A percentile compares a stretch with the other conserved stretches of the same genome.
Conservation (phyloP, 2,888 invertebrate genomes). For the Zelleria hepariella region DNA sequence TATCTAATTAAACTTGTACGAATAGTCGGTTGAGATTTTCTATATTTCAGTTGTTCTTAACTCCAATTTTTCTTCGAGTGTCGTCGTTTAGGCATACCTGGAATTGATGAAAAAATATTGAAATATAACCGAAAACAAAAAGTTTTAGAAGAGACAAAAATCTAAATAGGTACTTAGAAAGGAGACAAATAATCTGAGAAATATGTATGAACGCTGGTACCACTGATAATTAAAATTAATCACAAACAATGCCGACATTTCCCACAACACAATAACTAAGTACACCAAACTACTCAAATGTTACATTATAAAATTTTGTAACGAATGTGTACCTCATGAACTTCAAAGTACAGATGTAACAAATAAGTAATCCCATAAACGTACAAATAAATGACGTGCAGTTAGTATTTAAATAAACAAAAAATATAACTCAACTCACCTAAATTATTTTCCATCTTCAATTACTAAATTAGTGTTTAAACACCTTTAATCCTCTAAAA, state of each 20-base stretch:
- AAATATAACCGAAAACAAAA: background rate
- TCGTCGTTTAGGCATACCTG: constrained; percentile 59
- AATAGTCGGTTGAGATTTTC: constrained; percentile 4
- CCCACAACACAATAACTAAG: too few species aligned
- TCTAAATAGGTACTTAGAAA: constrained; percentile 8
- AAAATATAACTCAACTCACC: background rate
- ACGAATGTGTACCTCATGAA: too few species aligned
- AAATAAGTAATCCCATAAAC: too few species aligned
- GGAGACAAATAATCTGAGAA: constrained; percentile 10
- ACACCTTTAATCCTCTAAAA: too few species aligned
- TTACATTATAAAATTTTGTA: too few species aligned
- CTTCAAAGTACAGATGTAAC: too few species aligned
- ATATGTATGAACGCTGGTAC: constrained; percentile 40
- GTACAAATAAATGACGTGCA: background rate
- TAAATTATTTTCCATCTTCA: background rate
- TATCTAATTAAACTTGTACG: constrained; percentile 8
- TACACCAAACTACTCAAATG: too few species aligned
- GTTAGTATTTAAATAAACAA: background rate
- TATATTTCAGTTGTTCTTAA: constrained; percentile 3
- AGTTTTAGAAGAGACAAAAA: background rate
- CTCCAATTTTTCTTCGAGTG: constrained; percentile 23
- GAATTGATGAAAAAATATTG: constrained; percentile 18
- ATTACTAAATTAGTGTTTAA: background rate
- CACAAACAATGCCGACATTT: too few species aligned
- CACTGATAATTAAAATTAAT: constrained; percentile 18